A percentile compares a stretch with the other conserved stretches of the same genome.
phyloP scores from a whole-genome alignment of 2,113 vertebrate genomes.

The Prietella phreatophila region DNA sequence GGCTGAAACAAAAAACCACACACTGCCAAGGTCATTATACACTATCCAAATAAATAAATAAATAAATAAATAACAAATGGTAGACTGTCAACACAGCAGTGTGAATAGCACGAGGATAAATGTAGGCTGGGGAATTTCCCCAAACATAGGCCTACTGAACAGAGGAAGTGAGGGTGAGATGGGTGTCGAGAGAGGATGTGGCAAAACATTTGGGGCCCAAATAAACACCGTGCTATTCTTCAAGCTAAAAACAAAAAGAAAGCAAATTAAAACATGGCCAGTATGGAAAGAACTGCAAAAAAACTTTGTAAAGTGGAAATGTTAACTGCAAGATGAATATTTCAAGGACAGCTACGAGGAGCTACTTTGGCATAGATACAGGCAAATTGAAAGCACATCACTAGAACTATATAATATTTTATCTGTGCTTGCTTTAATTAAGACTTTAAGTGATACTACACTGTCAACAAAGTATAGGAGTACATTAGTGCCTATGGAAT shows the following conservation, averaged over 20 bases:
- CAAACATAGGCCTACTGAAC: constrained; percentile 36
- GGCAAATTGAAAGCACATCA: not conserved
- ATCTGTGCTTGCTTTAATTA: not conserved
- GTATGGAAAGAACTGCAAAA: not conserved
- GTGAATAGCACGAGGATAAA: not conserved
- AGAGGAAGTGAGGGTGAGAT: constrained; percentile 38
- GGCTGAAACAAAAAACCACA: not conserved
- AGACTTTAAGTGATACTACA: not conserved
- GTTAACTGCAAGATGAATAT: not conserved
- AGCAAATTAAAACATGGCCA: not conserved
- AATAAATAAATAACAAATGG: not conserved
- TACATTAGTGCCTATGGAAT: too few relatives aligned
- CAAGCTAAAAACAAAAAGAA: constrained; percentile 17
- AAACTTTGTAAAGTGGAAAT: not conserved
- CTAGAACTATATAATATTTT: too few relatives aligned
- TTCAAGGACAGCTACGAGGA: not conserved
- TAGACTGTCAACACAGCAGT: not conserved
- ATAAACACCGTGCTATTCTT: constrained; percentile 22
- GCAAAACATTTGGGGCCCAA: not conserved
- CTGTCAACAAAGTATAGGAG: not conserved
- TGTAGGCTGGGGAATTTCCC: constrained; percentile 57
- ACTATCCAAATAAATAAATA: not conserved
- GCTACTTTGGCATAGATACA: not conserved
- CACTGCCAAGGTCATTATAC: not conserved
- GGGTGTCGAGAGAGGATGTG: not conserved